Evolutionary conservation across 2,113 vertebrate genomes (phyloP), one percentile per base, ranked within the genome.

Genomic region (Amazona vittata): DNA sequence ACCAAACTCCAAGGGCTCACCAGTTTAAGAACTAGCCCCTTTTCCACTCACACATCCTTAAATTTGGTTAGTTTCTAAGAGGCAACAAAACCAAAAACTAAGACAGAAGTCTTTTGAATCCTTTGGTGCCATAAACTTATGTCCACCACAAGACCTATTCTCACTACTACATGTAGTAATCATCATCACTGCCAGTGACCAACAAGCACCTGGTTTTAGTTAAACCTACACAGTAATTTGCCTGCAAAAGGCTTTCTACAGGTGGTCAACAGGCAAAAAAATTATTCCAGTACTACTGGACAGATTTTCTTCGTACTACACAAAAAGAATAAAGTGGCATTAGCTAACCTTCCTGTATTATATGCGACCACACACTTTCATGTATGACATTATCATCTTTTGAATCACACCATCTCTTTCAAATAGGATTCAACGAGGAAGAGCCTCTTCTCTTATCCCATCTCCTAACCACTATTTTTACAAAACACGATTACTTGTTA

Each of bases 161-260:
- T 77, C 57, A 57, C n/a, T 62, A 65, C 81, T 93, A 97, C 53
- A 95, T 89, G 71, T 16, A 14, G 33, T 18, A 77, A 93, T 69
- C 60, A 47, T 65, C 64, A 76, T n/a, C 53, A 70, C 17, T 70
- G 65, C 92, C 62, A 92, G 86, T 92, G 83, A 86, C 91, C 52
- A 94, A 68, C 52, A 77, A 9, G 76, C 78, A 92, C 63, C 79
- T 96, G 80, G 69, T 82, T 95, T 71, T 37, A 91, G 64, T 89
- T 97, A 70, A 81, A 77, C 63, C 43, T 47, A 43, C 44, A 47
- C 16, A 82, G 64, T 31, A 43, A 91, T 89, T 71, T 74, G 46
- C n/a, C 79, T 79, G 21, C 59, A 75, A 94, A 86, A 41, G 33
- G 28, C 70, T 83, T 88, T 74, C 89, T 87, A 73, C 71, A 96